These are phyloP conservation scores for Lycopodina hypogea DNA, from an alignment of 37 sponge, comb jelly and placozoan species.

Conservation along the genomic window DNA sequence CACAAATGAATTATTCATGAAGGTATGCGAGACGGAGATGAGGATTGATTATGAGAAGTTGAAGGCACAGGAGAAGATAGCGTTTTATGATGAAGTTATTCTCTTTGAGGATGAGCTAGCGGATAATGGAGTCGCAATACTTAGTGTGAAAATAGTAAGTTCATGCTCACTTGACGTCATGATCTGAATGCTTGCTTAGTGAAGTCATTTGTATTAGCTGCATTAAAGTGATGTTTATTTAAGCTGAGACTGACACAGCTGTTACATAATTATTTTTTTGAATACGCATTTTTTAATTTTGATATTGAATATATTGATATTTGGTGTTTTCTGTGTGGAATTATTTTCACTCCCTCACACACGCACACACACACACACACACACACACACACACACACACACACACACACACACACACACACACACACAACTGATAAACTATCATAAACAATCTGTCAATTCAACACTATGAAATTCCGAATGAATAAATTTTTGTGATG, in stretches of 20 bases:
- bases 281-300: too few relatives aligned
- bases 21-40: slow-evolving; percentile 63
- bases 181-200: neutral
- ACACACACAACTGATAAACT: too few relatives aligned
- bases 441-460: too few relatives aligned
- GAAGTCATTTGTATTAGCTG: neutral
- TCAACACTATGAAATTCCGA: too few relatives aligned
- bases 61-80: slow-evolving; percentile 73
- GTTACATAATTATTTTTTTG: neutral
- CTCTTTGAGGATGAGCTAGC: slow-evolving; percentile 96
- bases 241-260: neutral
- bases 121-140: slow-evolving; percentile 83
- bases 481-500: too few relatives aligned
- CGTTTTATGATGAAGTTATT: slow-evolving; percentile 77
- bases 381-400: too few relatives aligned
- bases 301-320: too few relatives aligned
- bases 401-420: too few relatives aligned
- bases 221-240: neutral
- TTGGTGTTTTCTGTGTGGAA: too few relatives aligned
- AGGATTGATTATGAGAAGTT: slow-evolving; percentile 78
- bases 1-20: neutral
- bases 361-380: too few relatives aligned
- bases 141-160: slow-evolving; percentile 83
- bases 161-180: neutral
- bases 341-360: too few relatives aligned